Evolutionary conservation across 2,113 vertebrate species (phyloP).

Genomic region (Leiothrix lutea): DNA sequence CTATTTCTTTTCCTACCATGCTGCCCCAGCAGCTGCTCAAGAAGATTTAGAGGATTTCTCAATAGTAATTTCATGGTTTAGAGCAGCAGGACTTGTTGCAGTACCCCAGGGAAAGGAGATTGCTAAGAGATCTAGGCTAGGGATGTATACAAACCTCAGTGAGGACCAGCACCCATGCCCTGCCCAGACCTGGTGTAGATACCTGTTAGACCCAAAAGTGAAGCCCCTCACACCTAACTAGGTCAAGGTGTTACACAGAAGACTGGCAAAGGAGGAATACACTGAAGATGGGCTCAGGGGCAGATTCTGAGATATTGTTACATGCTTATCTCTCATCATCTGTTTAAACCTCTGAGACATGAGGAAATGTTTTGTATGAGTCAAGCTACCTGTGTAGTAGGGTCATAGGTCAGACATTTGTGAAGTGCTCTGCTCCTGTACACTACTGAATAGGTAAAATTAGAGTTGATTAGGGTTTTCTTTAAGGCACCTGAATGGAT

Average conservation of each 20-base stretch:
- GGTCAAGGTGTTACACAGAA: neutral
- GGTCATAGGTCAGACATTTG: neutral
- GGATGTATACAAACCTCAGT: neutral
- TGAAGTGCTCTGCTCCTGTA: neutral
- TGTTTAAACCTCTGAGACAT: neutral
- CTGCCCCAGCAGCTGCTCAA: neutral
- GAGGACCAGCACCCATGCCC: neutral
- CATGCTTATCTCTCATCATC: neutral
- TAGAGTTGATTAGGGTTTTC: neutral
- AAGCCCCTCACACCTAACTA: neutral
- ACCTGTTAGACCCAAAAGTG: neutral
- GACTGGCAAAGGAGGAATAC: neutral
- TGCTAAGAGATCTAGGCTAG: neutral
- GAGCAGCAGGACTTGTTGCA: neutral
- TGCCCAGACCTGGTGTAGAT: neutral
- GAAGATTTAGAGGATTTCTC: neutral
- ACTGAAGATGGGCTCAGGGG: neutral
- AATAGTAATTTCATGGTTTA: neutral
- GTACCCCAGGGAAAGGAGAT: fast-evolving
- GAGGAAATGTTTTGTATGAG: neutral
- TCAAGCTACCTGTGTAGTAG: neutral
- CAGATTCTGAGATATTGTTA: neutral
- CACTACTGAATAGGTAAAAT: neutral
- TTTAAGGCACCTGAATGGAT: neutral
- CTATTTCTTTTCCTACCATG: neutral